These are phyloP conservation scores for Drosophila falleni DNA, from an alignment of 2,888 invertebrate species.

Conservation along the genomic window DNA sequence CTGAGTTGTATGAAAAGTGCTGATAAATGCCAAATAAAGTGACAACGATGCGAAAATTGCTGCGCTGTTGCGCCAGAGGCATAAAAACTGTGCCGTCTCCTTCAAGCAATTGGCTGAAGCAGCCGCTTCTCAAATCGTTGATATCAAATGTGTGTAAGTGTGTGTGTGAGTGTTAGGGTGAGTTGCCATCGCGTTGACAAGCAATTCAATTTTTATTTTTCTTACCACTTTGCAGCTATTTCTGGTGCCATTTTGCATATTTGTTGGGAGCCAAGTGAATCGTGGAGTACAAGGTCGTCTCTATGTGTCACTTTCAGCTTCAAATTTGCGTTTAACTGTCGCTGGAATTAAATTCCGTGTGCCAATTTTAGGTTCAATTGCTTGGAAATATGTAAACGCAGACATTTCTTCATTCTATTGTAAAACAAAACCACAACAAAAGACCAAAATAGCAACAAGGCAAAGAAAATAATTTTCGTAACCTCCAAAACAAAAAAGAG, in stretches of 20 bases:
- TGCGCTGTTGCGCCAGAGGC: conserved; percentile 25
- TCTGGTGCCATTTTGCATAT: conserved; percentile 54
- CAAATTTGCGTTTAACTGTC: conserved; percentile 64
- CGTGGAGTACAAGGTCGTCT: conserved; percentile 24
- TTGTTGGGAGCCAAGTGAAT: conserved; percentile 43
- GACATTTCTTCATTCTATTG: conserved; percentile 19
- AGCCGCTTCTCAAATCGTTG: conserved; percentile 47
- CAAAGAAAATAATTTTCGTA: conserved; percentile 42
- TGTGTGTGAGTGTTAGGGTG: conserved; percentile 19
- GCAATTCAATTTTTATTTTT: conserved; percentile 35
- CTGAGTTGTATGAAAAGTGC: conserved; percentile 42
- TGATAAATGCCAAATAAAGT: conserved; percentile 80
- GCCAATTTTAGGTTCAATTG: conserved; percentile 72
- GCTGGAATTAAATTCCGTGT: conserved; percentile 70
- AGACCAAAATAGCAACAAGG: conserved; percentile 24
- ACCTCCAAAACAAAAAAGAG: conserved; percentile 36
- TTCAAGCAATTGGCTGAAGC: conserved; percentile 67
- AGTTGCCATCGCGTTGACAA: conserved; percentile 26
- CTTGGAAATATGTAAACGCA: conserved; percentile 65
- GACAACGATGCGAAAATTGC: conserved; percentile 71
- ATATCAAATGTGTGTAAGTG: conserved; percentile 61
- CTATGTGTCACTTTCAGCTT: conserved; percentile 33
- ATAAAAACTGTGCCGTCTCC: conserved; percentile 26
- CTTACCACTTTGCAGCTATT: conserved; percentile 46
- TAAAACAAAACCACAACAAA: conserved; percentile 51